Conservation (phyloP, 2,888 invertebrate genomes). For the Dascillus cervinus region DNA sequence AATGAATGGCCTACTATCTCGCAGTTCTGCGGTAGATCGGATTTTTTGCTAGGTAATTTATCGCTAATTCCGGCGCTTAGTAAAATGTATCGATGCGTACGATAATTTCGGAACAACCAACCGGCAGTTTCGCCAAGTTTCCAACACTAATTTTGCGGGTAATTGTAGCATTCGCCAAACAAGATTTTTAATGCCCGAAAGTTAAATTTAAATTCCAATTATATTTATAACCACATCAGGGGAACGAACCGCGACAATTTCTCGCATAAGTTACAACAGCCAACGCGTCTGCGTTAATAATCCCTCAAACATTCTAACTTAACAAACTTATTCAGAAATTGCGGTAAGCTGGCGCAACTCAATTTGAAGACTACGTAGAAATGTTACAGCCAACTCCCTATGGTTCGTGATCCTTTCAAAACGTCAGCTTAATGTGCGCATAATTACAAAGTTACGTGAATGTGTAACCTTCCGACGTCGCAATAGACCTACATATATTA, state of each 20-base stretch:
- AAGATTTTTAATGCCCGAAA: too few relatives aligned
- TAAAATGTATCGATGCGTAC: too few relatives aligned
- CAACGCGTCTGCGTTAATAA: slow-evolving; percentile 6
- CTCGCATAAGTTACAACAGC: neutral
- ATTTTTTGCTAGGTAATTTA: neutral
- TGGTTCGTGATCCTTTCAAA: slow-evolving; percentile 7
- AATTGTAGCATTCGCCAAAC: too few relatives aligned
- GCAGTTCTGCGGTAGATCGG: neutral
- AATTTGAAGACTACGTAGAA: slow-evolving; percentile 12
- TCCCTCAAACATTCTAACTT: slow-evolving; percentile 6
- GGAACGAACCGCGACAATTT: slow-evolving; percentile 1
- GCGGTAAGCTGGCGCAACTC: slow-evolving; percentile 9
- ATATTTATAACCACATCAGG: slow-evolving; percentile 1
- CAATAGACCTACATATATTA: slow-evolving; percentile 5
- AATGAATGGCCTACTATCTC: too few relatives aligned
- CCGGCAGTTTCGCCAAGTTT: too few relatives aligned
- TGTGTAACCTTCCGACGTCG: slow-evolving; percentile 2
- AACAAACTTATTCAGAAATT: slow-evolving; percentile 10
- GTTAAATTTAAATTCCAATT: too few relatives aligned
- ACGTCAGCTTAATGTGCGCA: slow-evolving; percentile 8
- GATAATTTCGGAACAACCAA: too few relatives aligned
- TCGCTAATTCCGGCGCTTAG: too few relatives aligned
- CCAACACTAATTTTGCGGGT: too few relatives aligned
- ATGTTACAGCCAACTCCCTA: slow-evolving; percentile 9
- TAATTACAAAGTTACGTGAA: slow-evolving; percentile 10